These are phyloP conservation scores for Semotilus atromaculatus DNA, from an alignment of 2,797 vertebrate genomes.

Conservation along the genomic window DNA sequence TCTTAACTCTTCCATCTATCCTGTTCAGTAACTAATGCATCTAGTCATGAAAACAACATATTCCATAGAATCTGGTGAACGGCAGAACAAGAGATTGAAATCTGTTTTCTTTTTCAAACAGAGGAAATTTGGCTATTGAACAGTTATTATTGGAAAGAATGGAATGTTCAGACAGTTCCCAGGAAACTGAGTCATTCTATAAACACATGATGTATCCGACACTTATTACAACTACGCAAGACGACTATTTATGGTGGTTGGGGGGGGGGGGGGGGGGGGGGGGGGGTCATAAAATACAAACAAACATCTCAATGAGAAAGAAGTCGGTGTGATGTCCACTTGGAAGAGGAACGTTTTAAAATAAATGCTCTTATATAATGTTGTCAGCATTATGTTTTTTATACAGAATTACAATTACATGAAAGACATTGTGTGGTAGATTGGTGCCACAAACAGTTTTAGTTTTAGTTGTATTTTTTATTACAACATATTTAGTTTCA, in stretches of 20 bases:
- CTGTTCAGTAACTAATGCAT: background rate
- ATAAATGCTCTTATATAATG: background rate
- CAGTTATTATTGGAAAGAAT: constrained; percentile 45
- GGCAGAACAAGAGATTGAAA: constrained; percentile 45
- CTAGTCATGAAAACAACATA: constrained; percentile 15
- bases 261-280: background rate
- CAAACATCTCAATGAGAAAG: constrained; percentile 12
- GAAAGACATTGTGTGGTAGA: background rate
- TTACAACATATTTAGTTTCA: too few species aligned
- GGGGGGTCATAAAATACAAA: constrained; percentile 37
- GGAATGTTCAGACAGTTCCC: constrained; percentile 52
- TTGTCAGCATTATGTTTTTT: background rate
- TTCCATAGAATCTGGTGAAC: constrained; percentile 42
- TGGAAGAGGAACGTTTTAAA: constrained; percentile 7
- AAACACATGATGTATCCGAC: constrained; percentile 55
- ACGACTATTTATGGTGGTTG: constrained; percentile 24
- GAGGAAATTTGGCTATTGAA: constrained; percentile 54
- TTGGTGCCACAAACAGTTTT: background rate
- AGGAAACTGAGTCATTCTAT: constrained; percentile 61
- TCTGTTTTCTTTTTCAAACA: constrained; percentile 51
- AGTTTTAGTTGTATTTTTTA: too few species aligned
- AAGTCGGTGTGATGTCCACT: constrained; percentile 14
- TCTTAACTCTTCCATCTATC: background rate
- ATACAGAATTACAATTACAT: background rate
- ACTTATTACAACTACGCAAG: constrained; percentile 26